These are phyloP conservation scores for Leguminivora glycinivorella DNA, from an alignment of 1,140 invertebrate genomes.

Conservation along the genomic window DNA sequence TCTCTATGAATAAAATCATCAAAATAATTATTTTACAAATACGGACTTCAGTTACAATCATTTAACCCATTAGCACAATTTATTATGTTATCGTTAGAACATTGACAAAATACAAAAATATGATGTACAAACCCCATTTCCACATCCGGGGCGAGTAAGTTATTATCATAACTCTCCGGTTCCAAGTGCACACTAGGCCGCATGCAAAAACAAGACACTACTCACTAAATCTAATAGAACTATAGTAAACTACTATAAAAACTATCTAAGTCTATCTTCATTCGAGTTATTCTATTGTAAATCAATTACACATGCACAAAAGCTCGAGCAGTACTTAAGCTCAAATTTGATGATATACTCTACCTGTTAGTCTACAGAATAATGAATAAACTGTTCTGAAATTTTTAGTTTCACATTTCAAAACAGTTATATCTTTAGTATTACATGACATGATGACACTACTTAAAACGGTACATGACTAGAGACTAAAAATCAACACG, in stretches of 20 bases:
- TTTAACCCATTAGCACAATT: conserved; percentile 3
- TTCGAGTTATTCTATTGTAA: not conserved
- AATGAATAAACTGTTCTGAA: not conserved
- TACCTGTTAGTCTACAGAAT: conserved; percentile 2
- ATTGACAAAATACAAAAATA: not conserved
- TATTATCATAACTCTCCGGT: conserved; percentile 54
- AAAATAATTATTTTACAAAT: not conserved
- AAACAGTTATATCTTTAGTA: not conserved
- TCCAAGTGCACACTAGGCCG: conserved; percentile 60
- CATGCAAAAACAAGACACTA: conserved; percentile 69
- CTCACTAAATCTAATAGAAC: conserved; percentile 48
- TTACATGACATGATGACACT: not conserved
- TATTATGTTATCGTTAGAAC: conserved; percentile 14
- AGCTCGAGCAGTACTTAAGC: conserved; percentile 41
- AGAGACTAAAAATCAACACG: not conserved
- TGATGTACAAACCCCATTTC: conserved; percentile 71
- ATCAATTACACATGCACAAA: conserved; percentile 33
- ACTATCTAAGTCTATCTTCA: not conserved
- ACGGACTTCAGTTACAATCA: too few relatives aligned
- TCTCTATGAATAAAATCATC: not conserved
- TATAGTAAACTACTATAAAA: conserved; percentile 26
- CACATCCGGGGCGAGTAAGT: conserved; percentile 55
- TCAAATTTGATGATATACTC: not conserved
- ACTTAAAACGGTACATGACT: not conserved
- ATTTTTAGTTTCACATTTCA: not conserved